phyloP scores from a whole-genome alignment of 2,113 vertebrate species.

The Syngnathoides biaculeatus region DNA sequence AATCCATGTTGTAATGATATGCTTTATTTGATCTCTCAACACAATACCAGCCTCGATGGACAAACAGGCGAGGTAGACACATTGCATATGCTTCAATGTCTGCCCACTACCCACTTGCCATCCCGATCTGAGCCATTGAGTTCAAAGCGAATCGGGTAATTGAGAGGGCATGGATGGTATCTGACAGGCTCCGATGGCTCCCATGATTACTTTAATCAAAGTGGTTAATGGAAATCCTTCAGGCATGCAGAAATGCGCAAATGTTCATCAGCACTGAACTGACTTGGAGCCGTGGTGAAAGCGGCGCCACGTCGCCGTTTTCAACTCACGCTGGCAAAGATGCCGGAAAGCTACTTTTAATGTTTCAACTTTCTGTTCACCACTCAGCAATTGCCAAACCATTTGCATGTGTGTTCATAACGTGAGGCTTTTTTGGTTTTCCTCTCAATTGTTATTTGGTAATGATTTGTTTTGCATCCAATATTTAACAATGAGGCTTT shows the following conservation, averaged over 20 bases:
- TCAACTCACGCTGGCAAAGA: not conserved
- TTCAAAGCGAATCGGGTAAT: constrained; percentile 76
- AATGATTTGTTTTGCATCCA: not conserved
- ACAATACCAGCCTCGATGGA: constrained; percentile 14
- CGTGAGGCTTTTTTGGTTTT: not conserved
- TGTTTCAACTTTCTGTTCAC: not conserved
- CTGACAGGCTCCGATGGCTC: constrained; percentile 75
- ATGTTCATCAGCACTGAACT: constrained; percentile 67
- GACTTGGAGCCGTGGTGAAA: constrained; percentile 20
- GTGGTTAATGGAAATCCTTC: constrained; percentile 75
- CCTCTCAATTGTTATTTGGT: not conserved
- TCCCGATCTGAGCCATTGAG: constrained; percentile 69
- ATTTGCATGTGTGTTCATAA: constrained; percentile 5
- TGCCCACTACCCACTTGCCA: constrained; percentile 40
- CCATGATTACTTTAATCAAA: constrained; percentile 77
- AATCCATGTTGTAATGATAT: not conserved
- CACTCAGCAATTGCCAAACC: constrained; percentile 4
- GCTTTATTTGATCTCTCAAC: not conserved
- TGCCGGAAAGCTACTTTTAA: not conserved
- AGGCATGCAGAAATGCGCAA: constrained; percentile 73
- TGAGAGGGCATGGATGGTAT: constrained; percentile 77
- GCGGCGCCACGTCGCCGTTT: not conserved
- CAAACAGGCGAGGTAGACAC: constrained; percentile 34
- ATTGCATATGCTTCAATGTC: constrained; percentile 44
- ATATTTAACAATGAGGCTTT: not conserved